Evolutionary conservation across 2,797 vertebrate species (phyloP), one percentile per base, ranked within the genome.

Genomic region (Darevskia mixta): DNA sequence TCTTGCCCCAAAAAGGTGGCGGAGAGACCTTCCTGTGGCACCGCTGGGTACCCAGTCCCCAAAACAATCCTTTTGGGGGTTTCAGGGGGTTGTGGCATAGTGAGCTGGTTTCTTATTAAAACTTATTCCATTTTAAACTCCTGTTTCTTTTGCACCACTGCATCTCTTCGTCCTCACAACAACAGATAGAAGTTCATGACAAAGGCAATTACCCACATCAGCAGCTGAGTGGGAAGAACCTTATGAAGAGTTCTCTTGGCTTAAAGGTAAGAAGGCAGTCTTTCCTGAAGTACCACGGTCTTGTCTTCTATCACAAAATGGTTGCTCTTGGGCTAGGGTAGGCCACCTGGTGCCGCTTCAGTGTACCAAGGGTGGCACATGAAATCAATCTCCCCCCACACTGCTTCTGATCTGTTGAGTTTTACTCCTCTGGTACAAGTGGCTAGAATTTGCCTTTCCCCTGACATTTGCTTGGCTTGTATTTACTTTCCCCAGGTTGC

Each of bases 141-240:
- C 8, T 10, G 0, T 29, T 27, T 35, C 10, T 69, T 67, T 67
- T 13, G 18, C 29, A 17, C 41, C 76, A 23, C 15, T 23, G 35
- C 6, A 38, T 35, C 13, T 35, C 35, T 27, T 27, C 11, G 23
- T 66, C 23, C 27, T 35, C 32, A 15, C 67, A 35, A 32, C 35
- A 58, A 41, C 15, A 96, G 95, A 49, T 96, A 41, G 79, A 2
- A 0, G 2, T 95, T 71, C 27, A 0, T 11, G 95, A 96, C 41
- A 89, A 1, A 32, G 79, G 23, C 0, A 0, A 0, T 1, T 96
- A 94, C 58, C 92, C 91, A 25, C 67, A 81, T 1, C 95, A 96
- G 43, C 91, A 83, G 18, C 82, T 94, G 45, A 94, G 91, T 73
- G 95, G 95, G 29, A 87, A 90, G 25, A 69, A 94, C 45, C 85